Base-by-base conservation (phyloP, 2,797 vertebrate genomes). In the Rhinogobio ventralis region DNA sequence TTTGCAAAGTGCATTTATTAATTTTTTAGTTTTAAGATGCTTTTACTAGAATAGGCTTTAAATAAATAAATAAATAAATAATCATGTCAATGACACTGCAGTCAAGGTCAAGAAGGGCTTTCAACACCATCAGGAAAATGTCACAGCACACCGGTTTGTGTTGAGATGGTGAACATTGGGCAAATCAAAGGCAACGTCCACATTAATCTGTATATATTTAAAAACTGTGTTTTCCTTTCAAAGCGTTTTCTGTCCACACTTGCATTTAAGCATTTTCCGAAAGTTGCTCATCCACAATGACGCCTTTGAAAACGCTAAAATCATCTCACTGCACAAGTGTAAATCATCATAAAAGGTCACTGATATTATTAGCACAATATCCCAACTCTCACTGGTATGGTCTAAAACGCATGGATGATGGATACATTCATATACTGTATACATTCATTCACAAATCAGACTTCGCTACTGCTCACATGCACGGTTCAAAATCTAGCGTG, bases 21-120 rank as follows among this genome's bases (percentile, higher is more conserved):
- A 79, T 17, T 30, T 19, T 62, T 49, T 53, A 30, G 19, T 66
- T 83, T 83, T 42, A 67, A 82, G 28, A 82, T 33, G 57, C 81
- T 75, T 73, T 82, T 30, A 82, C 36, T 13, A 60, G 79, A 81
- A 45, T 57, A 62, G 36, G 53, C 53, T 46, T 3, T n/a, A 75
- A 82, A 76, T 83, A 76, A 60, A 82, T 81, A 69, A 74, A 75
- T 82, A 74, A 66, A 82, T 81, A 69, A 74, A 75, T 82, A 74
- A 66, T 14, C 71, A 82, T 20, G 46, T 62, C 9, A 62, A 45
- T 62, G 68, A 30, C 80, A 42, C n/a, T 4, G 25, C 15, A n/a
- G 30, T 74, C 28, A 75, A 82, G 81, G 71, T 82, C 81, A 66
- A 30, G n/a, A 23, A 66, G 57, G 17, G 13, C 51, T 74, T 74